phyloP scores from a whole-genome alignment of 2,888 invertebrate species.

The Acleris holmiana region DNA sequence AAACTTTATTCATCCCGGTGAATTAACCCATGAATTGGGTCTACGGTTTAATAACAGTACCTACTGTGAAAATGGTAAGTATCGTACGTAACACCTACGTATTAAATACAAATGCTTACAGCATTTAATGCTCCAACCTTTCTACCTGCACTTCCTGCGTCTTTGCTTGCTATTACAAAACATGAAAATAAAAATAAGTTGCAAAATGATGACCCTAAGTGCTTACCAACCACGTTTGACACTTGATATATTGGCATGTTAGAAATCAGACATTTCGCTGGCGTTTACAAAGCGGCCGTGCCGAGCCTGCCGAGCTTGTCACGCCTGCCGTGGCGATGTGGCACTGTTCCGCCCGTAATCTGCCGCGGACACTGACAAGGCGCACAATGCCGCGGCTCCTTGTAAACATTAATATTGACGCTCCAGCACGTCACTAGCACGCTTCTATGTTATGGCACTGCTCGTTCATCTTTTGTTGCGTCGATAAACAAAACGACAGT shows the following conservation, averaged over 20 bases:
- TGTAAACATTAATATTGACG: conserved; percentile 38
- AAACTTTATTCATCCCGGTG: too few species aligned
- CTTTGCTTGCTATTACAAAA: neutral
- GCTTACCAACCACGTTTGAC: conserved; percentile 6
- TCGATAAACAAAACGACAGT: conserved; percentile 26
- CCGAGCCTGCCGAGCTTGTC: conserved; percentile 12
- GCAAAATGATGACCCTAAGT: neutral
- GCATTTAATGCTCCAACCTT: neutral
- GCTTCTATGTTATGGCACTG: conserved; percentile 26
- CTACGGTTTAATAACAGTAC: too few species aligned
- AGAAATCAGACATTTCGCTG: conserved; percentile 18
- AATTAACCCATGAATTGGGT: too few species aligned
- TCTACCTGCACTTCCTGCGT: neutral
- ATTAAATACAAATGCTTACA: neutral
- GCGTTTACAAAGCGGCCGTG: conserved; percentile 15
- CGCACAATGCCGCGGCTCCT: conserved; percentile 25
- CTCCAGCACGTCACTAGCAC: conserved; percentile 29
- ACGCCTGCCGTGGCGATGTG: conserved; percentile 46
- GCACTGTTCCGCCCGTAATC: conserved; percentile 40
- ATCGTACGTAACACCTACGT: too few species aligned
- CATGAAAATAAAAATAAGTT: neutral
- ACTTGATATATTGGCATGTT: conserved; percentile 18
- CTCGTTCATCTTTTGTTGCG: conserved; percentile 30
- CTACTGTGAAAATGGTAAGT: too few species aligned
- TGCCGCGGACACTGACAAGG: conserved; percentile 52